Evolutionary conservation across 2,797 vertebrate genomes (phyloP), one percentile per base, ranked within the genome.

Genomic region (Loris lydekkerianus): DNA sequence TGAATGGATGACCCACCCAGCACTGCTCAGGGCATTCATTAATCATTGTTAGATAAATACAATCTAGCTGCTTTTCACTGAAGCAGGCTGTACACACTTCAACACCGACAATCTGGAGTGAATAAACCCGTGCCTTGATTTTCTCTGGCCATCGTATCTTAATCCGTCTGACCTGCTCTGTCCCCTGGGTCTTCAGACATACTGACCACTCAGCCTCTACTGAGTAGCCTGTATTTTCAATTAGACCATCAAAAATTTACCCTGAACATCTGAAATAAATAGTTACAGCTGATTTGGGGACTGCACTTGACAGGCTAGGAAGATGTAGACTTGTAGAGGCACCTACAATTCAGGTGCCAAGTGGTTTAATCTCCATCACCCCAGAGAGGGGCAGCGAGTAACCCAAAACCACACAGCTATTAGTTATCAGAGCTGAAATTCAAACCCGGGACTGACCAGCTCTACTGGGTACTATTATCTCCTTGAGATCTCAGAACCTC

Each of bases 41-140:
- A 34, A 53, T 93, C 72, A 49, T 84, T 60, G 49, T 63, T 84
- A 83, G 89, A 29, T 78, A 70, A 85, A 76, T 85, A 17, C 49
- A 72, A 80, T 58, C 76, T 31, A 25, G 34, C 76, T 56, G 29
- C 20, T 61, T 81, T 81, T 80, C 29, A 37, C 89, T 56, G 46
- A 67, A 7, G 58, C 80, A n/a, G 58, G 31, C 53, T 91, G 20
- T 25, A 2, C 34, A 25, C 37, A 63, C 63, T 29, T 34, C 31
- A 77, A 61, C n/a, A 56, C 27, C 37, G 76, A 25, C 40, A 29
- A 17, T 72, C 77, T 86, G 65, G 67, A 93, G 56, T 1, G 0
- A 60, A 58, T 73, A 73, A 78, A 40, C 75, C 93, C 29, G 53
- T 58, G 63, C 61, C 37, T 84, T 58, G 46, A 67, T 78, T 85